Percentiles rank a stretch among this genome's conserved stretches.
phyloP scores from a whole-genome alignment of 1,140 invertebrate species.

The Aethina tumida region DNA sequence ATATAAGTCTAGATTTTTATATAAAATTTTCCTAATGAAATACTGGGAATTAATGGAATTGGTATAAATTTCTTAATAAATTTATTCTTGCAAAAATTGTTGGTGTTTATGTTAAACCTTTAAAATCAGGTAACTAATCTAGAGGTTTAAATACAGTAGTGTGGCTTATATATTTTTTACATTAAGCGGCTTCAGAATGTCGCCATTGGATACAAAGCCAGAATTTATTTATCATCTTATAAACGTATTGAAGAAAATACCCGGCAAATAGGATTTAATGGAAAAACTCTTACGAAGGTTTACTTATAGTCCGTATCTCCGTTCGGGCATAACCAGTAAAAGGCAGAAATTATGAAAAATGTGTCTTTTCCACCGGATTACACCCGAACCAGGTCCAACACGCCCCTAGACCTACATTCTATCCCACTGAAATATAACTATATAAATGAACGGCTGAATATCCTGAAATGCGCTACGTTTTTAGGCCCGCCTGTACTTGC shows the following conservation, averaged over 20 bases:
- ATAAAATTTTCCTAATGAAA: no score
- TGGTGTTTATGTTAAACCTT: no score
- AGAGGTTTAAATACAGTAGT: no score
- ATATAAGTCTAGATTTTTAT: no score
- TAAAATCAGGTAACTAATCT: no score
- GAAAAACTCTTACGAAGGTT: conserved; percentile 15
- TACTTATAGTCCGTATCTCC: conserved; percentile 19
- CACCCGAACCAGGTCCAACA: conserved; percentile 17
- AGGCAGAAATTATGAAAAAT: conserved; percentile 25
- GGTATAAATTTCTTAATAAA: no score
- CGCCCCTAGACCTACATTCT: conserved; percentile 18
- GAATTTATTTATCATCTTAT: no score
- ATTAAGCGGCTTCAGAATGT: no score
- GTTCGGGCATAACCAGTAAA: conserved; percentile 17
- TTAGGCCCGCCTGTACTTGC: conserved; percentile 19
- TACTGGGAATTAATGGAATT: no score
- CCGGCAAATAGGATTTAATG: conserved; percentile 15
- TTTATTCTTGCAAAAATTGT: no score
- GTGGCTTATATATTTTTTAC: no score
- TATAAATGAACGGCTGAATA: conserved; percentile 4
- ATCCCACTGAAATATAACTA: conserved; percentile 9
- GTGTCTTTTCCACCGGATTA: conserved; percentile 19
- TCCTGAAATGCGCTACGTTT: conserved; percentile 15
- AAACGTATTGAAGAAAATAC: conserved; percentile 12
- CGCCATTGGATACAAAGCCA: no score